Base-by-base conservation (phyloP, 1,140 invertebrate species). In the Penaeus vannamei region DNA sequence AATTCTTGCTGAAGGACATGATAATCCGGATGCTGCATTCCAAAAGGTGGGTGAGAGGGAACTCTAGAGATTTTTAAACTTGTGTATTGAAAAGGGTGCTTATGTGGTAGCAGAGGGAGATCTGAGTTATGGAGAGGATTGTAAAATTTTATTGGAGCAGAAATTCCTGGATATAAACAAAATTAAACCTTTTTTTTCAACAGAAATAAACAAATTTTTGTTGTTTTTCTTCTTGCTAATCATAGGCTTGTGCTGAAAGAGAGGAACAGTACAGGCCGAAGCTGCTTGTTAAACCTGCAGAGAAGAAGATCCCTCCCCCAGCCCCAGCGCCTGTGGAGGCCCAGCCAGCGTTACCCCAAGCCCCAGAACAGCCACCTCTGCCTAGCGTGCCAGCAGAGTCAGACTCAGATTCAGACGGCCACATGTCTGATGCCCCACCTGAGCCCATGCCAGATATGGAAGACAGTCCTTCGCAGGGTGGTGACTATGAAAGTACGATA, bases 231-330 rank as follows among this genome's bases (percentile, higher is more conserved):
- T 26, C 10, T 36, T 72, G 66, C 64, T 91, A 81, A 90, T 93
- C 93, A 80, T 92, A 96, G 94, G 94, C 95, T 72, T 95, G 96
- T 90, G 95, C 95, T 91, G 96, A 97, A 92, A 94, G 96, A 59
- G 97, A 98, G 92, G 96, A 97, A 92, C 95, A 96, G 92, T 97
- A 98, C 92, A 96, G 95, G 92, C 97, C 97, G 7, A 95, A 92
- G 64, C 90, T 94, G 69, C 91, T 93, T 62, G 90, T 93, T 8
- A 91, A 91, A 66, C 91, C 91, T 36, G 76, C 89, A n/a, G 89
- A 91, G 42, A 81, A 87, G 3, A 90, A 89, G 46, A 22, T 76
- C 17, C 83, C 80, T 26, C 84, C 86, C 23, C 61, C 89, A 1
- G 29, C 85, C 12, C 79, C 91, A 4, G 42, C 64, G 59, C 82